These are phyloP conservation scores for Perognathus longimembris DNA, from an alignment of 2,113 vertebrate species.

Conservation along the genomic window DNA sequence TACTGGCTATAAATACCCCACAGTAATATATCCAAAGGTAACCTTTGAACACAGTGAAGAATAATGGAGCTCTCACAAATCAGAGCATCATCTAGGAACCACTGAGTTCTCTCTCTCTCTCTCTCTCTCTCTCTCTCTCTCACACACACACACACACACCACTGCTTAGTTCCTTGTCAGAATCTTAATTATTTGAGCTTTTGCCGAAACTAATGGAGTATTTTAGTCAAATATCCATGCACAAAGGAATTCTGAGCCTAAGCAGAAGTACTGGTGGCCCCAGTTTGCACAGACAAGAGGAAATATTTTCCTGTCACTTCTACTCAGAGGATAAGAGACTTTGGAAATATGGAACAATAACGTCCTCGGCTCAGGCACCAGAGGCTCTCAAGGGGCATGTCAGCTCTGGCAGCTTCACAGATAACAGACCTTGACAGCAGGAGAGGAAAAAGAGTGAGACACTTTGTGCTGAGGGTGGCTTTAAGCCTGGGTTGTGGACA, in stretches of 20 bases:
- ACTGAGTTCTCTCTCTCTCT: no score
- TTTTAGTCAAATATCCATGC: conserved; percentile 3
- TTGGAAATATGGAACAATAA: neutral
- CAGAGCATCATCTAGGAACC: neutral
- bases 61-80: neutral
- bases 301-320: neutral
- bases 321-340: neutral
- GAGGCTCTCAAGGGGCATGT: neutral
- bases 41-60: neutral
- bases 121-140: no score
- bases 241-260: neutral
- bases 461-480: neutral
- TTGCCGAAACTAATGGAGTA: neutral
- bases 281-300: neutral
- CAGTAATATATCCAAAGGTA: neutral
- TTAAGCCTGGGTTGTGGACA: neutral
- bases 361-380: no score
- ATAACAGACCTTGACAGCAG: neutral
- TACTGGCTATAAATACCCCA: neutral
- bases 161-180: neutral
- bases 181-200: neutral
- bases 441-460: neutral
- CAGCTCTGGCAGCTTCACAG: neutral
- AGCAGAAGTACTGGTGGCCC: neutral
- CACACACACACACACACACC: neutral